Conservation (phyloP, 2,113 vertebrate genomes). For the Castor canadensis region DNA sequence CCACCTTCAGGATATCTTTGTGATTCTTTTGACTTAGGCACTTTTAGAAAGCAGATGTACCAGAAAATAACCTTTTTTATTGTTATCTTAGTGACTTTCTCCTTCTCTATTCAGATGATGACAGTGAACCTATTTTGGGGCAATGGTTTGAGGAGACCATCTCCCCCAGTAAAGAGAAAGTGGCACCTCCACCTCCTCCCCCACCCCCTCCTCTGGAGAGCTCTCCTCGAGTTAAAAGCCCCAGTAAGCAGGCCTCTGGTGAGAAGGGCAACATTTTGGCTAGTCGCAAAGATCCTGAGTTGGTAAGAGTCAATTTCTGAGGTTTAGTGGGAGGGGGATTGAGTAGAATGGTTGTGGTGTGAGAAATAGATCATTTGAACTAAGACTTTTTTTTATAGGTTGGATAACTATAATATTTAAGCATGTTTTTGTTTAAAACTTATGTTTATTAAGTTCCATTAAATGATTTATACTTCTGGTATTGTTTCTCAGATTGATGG, state of each 20-base stretch:
- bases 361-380: neutral
- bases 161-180: conserved; percentile 97
- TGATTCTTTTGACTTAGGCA: neutral
- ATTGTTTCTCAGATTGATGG: neutral
- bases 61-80: neutral
- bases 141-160: conserved; percentile 99
- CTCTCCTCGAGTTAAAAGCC: conserved; percentile 95
- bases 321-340: neutral
- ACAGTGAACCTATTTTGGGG: conserved; percentile 98
- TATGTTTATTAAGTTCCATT: neutral
- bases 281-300: conserved; percentile 96
- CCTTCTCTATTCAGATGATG: conserved; percentile 89
- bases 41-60: neutral
- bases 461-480: neutral
- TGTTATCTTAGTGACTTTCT: neutral
- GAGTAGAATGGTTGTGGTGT: neutral
- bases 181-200: conserved; percentile 93
- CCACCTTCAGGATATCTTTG: neutral
- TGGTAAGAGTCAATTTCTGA: conserved; percentile 87
- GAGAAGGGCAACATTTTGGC: conserved; percentile 98
- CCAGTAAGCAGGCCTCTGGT: conserved; percentile 92
- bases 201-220: conserved; percentile 95
- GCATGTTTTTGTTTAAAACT: neutral
- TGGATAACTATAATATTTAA: neutral
- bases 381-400: neutral